Conservation (phyloP, 2,113 vertebrate species). For the Vulpes vulpes region DNA sequence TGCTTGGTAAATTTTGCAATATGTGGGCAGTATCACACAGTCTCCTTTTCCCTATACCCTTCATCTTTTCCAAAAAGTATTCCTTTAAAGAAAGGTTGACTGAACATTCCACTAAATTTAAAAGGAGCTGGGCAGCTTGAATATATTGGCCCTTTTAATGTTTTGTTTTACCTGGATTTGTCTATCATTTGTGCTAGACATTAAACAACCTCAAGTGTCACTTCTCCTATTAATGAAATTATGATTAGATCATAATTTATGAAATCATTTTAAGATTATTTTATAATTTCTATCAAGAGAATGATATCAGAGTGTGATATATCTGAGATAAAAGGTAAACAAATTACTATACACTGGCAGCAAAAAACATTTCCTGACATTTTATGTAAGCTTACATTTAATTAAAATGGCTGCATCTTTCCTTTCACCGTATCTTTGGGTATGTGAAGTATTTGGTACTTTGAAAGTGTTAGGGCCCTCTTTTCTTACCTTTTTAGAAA, state of each 20-base stretch:
- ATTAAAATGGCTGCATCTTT: not conserved
- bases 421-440: not conserved
- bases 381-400: not conserved
- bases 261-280: slow-evolving; percentile 12
- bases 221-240: slow-evolving; percentile 20
- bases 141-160: not conserved
- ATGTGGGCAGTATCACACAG: slow-evolving; percentile 76
- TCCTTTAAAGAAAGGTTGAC: slow-evolving; percentile 55
- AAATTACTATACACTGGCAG: not conserved
- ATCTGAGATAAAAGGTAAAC: not conserved
- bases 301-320: not conserved
- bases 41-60: slow-evolving; percentile 62
- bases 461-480: not conserved
- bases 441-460: not conserved
- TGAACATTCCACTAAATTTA: slow-evolving; percentile 75
- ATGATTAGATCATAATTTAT: slow-evolving; percentile 1
- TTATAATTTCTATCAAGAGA: slow-evolving; percentile 23
- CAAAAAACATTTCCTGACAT: slow-evolving; percentile 3
- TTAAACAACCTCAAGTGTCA: not conserved
- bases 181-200: slow-evolving; percentile 22
- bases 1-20: slow-evolving; percentile 84
- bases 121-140: not conserved
- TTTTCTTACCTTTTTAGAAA: not conserved
- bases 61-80: slow-evolving; percentile 29
- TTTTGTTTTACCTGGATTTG: not conserved